Conservation (phyloP, 1,140 invertebrate genomes). For the Drosophila equinoxialis region DNA sequence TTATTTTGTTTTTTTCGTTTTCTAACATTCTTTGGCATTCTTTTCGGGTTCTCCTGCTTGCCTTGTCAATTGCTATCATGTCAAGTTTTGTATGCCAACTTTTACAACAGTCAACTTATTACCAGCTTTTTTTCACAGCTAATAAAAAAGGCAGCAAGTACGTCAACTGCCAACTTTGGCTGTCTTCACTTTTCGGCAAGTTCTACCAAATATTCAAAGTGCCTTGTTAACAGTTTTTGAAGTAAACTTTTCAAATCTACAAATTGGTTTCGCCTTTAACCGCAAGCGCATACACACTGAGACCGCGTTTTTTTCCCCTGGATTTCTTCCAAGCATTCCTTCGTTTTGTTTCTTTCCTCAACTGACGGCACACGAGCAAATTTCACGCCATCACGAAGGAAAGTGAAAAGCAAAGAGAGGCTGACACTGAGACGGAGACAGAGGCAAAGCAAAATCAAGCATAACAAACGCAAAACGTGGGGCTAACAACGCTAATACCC, state of each 20-base stretch:
- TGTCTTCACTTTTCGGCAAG: constrained; percentile 20
- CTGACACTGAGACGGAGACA: not conserved
- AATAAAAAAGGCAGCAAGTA: constrained; percentile 41
- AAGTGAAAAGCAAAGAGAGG: constrained; percentile 35
- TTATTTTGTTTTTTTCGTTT: not conserved
- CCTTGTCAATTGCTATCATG: constrained; percentile 18
- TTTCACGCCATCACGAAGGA: constrained; percentile 52
- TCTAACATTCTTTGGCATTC: not conserved
- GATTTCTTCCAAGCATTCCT: not conserved
- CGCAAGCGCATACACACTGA: constrained; percentile 56
- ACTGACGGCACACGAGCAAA: constrained; percentile 23
- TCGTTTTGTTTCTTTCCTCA: not conserved
- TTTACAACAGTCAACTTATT: constrained; percentile 46
- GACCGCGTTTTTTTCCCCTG: constrained; percentile 37
- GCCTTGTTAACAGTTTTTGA: constrained; percentile 73
- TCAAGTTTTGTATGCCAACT: constrained; percentile 21
- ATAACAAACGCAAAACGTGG: constrained; percentile 67
- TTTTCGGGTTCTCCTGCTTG: constrained; percentile 19
- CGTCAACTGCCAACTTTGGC: constrained; percentile 38
- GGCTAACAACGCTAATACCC: constrained; percentile 77
- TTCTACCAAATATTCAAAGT: constrained; percentile 61
- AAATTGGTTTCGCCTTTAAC: constrained; percentile 80
- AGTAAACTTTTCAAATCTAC: constrained; percentile 77
- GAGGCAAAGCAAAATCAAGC: constrained; percentile 64
- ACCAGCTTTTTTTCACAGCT: constrained; percentile 51